Evolutionary conservation across 2,888 invertebrate species (phyloP), one percentile per base, ranked within the genome.

Genomic region (Acanthosoma haemorrhoidale): DNA sequence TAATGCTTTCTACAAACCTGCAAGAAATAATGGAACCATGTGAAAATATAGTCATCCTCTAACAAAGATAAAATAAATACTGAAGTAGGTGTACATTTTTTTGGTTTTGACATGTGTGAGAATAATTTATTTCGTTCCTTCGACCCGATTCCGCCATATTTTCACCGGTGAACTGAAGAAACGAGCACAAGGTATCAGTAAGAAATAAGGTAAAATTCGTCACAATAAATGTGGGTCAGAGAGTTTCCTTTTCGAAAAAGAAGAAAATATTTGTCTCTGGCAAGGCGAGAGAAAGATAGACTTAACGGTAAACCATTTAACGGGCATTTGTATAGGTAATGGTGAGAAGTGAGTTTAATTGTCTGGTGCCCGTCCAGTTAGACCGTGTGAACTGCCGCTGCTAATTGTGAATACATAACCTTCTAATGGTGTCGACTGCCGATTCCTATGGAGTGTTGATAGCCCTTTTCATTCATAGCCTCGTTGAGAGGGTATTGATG

Each of bases 121-220:
- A n/a, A n/a, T n/a, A n/a, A n/a, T n/a, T n/a, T n/a, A n/a, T n/a
- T n/a, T n/a, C n/a, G n/a, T n/a, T n/a, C n/a, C n/a, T n/a, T n/a
- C n/a, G n/a, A n/a, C n/a, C n/a, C n/a, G n/a, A n/a, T n/a, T n/a
- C n/a, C n/a, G n/a, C n/a, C n/a, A n/a, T n/a, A n/a, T n/a, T n/a
- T n/a, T n/a, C n/a, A n/a, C n/a, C n/a, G n/a, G n/a, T 21, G 21
- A 21, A 21, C 21, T 9, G 25, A 25, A 51, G 51, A 51, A 51
- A 51, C 25, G 6, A 21, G 25, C 13, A n/a, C 39, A 5, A 39
- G 39, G 39, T 16, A 18, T 18, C 9, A 18, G 41, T n/a, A 51
- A 51, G 51, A 51, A 51, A 51, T 51, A 51, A 51, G 51, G 51
- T n/a, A 51, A 51, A 51, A 51, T 51, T 51, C 51, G 25, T n/a